A percentile compares a stretch with the other conserved stretches of the same genome.
phyloP scores from a whole-genome alignment of 2,888 invertebrate species.

The Cancer borealis region DNA sequence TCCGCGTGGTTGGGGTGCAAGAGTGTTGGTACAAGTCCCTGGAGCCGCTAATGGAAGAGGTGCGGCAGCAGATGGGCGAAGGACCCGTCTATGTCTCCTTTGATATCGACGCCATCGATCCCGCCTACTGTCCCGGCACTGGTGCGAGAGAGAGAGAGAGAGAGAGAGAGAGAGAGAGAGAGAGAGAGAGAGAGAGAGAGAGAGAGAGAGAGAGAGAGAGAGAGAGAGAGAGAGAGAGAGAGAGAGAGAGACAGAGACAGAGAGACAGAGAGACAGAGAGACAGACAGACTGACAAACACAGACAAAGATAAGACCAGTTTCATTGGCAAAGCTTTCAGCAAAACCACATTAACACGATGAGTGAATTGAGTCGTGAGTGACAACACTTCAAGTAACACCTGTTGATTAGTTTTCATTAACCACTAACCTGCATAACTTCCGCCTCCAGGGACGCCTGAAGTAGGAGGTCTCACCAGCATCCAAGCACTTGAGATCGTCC shows the following conservation, averaged over 20 bases:
- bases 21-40: slow-evolving; percentile 80
- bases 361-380: not conserved
- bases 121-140: slow-evolving; percentile 80
- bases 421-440: not conserved
- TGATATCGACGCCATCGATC: slow-evolving; percentile 81
- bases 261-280: too few relatives aligned
- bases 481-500: slow-evolving; percentile 80
- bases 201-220: slow-evolving; percentile 58
- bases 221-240: slow-evolving; percentile 48
- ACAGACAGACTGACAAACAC: too few relatives aligned
- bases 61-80: slow-evolving; percentile 79
- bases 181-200: slow-evolving; percentile 52
- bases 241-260: too few relatives aligned
- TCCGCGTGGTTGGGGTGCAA: slow-evolving; percentile 79
- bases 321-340: not conserved
- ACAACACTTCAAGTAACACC: not conserved
- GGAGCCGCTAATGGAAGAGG: slow-evolving; percentile 79
- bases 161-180: slow-evolving; percentile 52
- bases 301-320: too few relatives aligned
- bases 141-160: slow-evolving; percentile 78
- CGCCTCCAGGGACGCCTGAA: slow-evolving; percentile 79
- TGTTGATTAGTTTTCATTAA: not conserved
- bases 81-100: slow-evolving; percentile 80
- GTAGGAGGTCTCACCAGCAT: slow-evolving; percentile 80
- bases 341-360: not conserved